A percentile compares a stretch with the other conserved stretches of the same genome.
These are phyloP conservation scores for Oscheius sp. DNA, from an alignment of 2,888 invertebrate genomes.

Conservation along the genomic window DNA sequence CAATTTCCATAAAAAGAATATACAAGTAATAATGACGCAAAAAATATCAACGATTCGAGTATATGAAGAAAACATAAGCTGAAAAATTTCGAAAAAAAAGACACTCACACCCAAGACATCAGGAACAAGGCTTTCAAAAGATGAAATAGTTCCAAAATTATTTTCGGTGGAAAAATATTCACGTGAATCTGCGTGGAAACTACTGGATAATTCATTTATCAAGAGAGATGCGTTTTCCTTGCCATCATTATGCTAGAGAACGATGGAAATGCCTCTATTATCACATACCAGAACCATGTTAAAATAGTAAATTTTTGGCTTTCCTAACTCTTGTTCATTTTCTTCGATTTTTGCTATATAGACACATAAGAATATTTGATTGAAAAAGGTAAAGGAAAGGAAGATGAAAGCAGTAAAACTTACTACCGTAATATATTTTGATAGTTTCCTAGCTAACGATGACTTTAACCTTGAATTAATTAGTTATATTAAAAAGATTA, in stretches of 20 bases:
- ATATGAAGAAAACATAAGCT: background rate
- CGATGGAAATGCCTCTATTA: background rate
- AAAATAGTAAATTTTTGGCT: background rate
- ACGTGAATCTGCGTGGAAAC: background rate
- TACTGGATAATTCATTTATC: background rate
- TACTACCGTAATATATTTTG: background rate
- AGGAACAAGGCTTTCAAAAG: background rate
- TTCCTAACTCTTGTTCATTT: background rate
- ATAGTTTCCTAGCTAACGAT: background rate
- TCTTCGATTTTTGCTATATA: background rate
- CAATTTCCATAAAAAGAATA: background rate
- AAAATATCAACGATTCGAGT: background rate
- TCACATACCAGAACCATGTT: background rate
- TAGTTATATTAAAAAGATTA: background rate
- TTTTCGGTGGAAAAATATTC: background rate
- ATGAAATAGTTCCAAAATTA: background rate
- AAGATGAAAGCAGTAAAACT: background rate
- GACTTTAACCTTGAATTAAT: background rate
- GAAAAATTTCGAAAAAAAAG: background rate
- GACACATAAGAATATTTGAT: background rate
- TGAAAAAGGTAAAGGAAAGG: background rate
- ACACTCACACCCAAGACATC: background rate
- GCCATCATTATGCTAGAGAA: slow-evolving; percentile 2
- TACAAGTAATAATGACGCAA: background rate
- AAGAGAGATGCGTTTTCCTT: background rate